Conservation (phyloP, 64 coral and sea anemone genomes). For the Actinia equina region DNA sequence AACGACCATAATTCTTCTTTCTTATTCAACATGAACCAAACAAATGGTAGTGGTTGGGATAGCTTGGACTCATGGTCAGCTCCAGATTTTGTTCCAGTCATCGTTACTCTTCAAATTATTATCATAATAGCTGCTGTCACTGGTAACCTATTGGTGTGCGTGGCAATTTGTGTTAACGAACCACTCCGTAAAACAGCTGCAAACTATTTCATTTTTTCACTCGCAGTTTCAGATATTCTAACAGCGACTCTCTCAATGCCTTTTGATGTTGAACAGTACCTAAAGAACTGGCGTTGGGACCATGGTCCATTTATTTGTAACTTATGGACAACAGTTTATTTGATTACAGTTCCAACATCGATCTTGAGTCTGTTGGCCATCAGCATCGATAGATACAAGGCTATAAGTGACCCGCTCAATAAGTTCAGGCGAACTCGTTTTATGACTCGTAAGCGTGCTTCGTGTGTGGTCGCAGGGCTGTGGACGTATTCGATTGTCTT, state of each 20-base stretch:
- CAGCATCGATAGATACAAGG: slow-evolving; percentile 76
- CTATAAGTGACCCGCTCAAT: slow-evolving; percentile 67
- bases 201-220: slow-evolving; percentile 52
- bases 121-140: slow-evolving; percentile 30
- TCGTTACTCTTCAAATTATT: neutral
- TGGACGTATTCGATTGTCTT: slow-evolving; percentile 75
- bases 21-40: neutral
- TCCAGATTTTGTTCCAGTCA: neutral
- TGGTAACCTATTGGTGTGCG: slow-evolving; percentile 46
- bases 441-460: slow-evolving; percentile 60
- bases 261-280: slow-evolving; percentile 55
- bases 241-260: slow-evolving; percentile 53
- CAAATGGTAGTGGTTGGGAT: neutral
- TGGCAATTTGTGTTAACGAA: slow-evolving; percentile 34
- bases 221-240: slow-evolving; percentile 60
- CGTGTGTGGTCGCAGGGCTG: slow-evolving; percentile 40
- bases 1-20: neutral
- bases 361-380: slow-evolving; percentile 85
- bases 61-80: neutral
- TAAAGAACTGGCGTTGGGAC: slow-evolving; percentile 36
- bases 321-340: slow-evolving; percentile 72
- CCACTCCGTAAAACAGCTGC: slow-evolving; percentile 23
- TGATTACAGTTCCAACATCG: slow-evolving; percentile 80
- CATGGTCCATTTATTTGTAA: slow-evolving; percentile 54
- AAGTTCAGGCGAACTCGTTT: slow-evolving; percentile 27